phyloP scores from a whole-genome alignment of 2,113 vertebrate genomes.

The Phyllostomus hastatus region DNA sequence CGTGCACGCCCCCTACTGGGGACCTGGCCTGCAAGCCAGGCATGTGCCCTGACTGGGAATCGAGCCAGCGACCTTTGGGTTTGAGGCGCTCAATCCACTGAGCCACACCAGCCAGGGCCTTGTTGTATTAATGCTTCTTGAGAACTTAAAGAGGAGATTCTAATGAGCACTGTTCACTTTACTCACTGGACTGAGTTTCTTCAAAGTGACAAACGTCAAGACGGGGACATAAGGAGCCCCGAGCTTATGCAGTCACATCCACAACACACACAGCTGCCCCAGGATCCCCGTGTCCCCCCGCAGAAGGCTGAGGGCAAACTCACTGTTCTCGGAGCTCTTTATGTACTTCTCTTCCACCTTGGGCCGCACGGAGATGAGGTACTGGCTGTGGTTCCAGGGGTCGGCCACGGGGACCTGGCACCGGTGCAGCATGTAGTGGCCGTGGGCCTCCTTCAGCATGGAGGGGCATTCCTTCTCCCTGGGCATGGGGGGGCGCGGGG shows the following conservation, averaged over 20 bases:
- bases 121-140: neutral
- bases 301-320: neutral
- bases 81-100: no score
- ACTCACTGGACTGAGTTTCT: neutral
- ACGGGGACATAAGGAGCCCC: fast-evolving
- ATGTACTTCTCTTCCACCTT: neutral
- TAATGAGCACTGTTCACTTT: neutral
- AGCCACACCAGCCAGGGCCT: no score
- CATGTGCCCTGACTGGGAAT: no score
- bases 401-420: conserved; percentile 15
- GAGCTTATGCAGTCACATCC: no score
- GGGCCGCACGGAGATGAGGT: neutral
- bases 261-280: fast-evolving
- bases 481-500: neutral
- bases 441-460: neutral
- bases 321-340: conserved; percentile 42
- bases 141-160: neutral
- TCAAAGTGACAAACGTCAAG: neutral
- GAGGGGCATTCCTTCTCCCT: conserved; percentile 59
- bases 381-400: neutral
- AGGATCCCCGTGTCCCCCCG: fast-evolving
- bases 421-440: neutral
- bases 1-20: no score
- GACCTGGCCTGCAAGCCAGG: no score
- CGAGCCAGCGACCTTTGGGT: no score